Evolutionary conservation across 2,888 invertebrate genomes (phyloP), one percentile per base, ranked within the genome.

Genomic region (Psylliodes chrysocephalus): DNA sequence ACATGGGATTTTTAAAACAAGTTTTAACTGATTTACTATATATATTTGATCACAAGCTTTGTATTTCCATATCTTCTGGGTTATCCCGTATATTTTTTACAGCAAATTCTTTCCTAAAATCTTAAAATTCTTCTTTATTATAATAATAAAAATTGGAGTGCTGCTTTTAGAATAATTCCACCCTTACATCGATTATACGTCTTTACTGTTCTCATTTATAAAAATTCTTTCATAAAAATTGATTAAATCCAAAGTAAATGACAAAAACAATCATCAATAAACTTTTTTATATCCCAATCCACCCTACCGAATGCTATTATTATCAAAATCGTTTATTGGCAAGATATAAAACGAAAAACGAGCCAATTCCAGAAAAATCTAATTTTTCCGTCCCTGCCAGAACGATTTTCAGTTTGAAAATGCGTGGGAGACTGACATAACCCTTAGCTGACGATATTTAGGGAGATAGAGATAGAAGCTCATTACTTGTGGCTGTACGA

Each of bases 311-410:
- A 25, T 19, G 17, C n/a, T 17, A 18, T 35, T 52, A 52, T 52
- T 52, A 35, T 52, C 52, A 17, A 52, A 49, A 52, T 35, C 52
- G 52, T 52, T 52, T 52, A 52, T 52, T 33, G 52, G 52, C 2
- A 28, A 49, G 49, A 49, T 49, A 49, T 28, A 49, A 49, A 49
- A 49, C 49, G 49, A 30, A 49, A 52, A 19, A 35, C 35, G 52
- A 52, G 52, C 17, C 52, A 52, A 30, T 52, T 30, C n/a, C 52
- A 38, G 35, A 52, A 52, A 15, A 52, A 52, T 35, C 38, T 22
- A 33, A 52, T 35, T 49, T 49, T 19, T 35, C 33, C 42, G 42
- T 18, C 18, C 10, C 12, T 42, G 2, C 2, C 18, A 4, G 10
- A 42, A 17, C 8, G 42, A 42, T 42, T 42, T n/a, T 42, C 42